phyloP scores from a whole-genome alignment of 2,113 vertebrate species.

The Stercorarius parasiticus region DNA sequence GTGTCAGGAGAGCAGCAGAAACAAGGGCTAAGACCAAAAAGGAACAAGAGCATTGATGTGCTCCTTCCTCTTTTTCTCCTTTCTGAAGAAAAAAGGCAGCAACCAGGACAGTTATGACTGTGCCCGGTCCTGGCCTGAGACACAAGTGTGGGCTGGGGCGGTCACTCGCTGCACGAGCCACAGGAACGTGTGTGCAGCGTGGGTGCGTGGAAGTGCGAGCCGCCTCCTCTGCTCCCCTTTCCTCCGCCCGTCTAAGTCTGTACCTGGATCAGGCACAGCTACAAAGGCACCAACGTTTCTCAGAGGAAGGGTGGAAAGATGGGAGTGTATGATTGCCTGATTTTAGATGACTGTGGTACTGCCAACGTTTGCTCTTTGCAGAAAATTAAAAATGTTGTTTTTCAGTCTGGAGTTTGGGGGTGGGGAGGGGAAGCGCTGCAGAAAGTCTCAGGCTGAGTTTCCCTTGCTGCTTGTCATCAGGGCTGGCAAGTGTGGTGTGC shows the following conservation, averaged over 20 bases:
- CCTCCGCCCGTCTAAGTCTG: background rate
- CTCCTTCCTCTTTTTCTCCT: background rate
- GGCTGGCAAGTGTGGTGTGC: accelerated
- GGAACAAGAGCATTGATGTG: background rate
- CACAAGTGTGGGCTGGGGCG: background rate
- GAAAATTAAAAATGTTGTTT: background rate
- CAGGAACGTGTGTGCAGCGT: background rate
- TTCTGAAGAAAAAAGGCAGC: background rate
- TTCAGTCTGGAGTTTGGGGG: background rate
- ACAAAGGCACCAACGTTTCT: background rate
- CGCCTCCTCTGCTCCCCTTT: background rate
- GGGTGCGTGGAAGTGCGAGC: background rate
- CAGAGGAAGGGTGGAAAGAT: background rate
- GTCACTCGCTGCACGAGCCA: background rate
- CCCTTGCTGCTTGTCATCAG: background rate
- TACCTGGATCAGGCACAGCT: background rate
- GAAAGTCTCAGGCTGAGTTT: background rate
- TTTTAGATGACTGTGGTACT: background rate
- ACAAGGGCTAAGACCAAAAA: background rate
- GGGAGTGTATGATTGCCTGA: background rate
- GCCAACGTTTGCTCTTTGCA: background rate
- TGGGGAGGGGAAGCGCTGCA: background rate
- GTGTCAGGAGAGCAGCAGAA: background rate
- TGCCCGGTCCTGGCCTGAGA: background rate
- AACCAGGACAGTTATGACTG: background rate